Evolutionary conservation across 2,113 vertebrate genomes (phyloP), one percentile per base, ranked within the genome.

Genomic region (Guaruba guarouba): DNA sequence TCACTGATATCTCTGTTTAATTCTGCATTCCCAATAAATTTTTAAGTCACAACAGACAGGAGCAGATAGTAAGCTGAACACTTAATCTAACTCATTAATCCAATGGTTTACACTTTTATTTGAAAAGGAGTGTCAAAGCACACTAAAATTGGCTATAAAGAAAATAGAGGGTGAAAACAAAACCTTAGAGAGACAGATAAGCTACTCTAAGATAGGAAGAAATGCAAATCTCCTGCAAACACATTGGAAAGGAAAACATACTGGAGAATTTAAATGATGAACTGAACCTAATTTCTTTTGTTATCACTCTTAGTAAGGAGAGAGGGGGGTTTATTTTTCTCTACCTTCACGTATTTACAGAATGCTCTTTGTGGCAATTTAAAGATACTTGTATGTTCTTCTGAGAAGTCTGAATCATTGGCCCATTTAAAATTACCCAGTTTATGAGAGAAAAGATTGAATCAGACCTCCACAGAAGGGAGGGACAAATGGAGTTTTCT

Each of bases 71-170:
- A 86, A 82, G 51, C 27, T 70, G 82, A 94, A 76, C 51, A 48
- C 55, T 80, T 94, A 6, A 67, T 92, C 62, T 78, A 88, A 82
- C 86, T 67, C 52, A 83, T 88, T 88, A 93, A 93, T 88, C 55
- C 52, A 69, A 6, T 76, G 55, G 67, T 92, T 83, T 92, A 78
- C 66, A 74, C 92, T 92, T 95, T 86, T 75, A 73, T 95, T 94
- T 95, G 68, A 91, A 93, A 96, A 79, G 39, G 44, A 82, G 18
- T 55, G 61, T 90, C 88, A 93, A 86, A 96, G 44, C 70, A 78
- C 52, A 51, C 73, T 88, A 73, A 79, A 96, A 91, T 17, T 69
- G 43, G 59, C 28, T 48, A 77, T 46, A 94, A 37, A 79, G 84
- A 88, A 90, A 93, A 82, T 24, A 93, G 69, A 94, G 22, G 49